Evolutionary conservation across 2,113 vertebrate species (phyloP), one percentile per base, ranked within the genome.

Genomic region (Crotalus viridis): DNA sequence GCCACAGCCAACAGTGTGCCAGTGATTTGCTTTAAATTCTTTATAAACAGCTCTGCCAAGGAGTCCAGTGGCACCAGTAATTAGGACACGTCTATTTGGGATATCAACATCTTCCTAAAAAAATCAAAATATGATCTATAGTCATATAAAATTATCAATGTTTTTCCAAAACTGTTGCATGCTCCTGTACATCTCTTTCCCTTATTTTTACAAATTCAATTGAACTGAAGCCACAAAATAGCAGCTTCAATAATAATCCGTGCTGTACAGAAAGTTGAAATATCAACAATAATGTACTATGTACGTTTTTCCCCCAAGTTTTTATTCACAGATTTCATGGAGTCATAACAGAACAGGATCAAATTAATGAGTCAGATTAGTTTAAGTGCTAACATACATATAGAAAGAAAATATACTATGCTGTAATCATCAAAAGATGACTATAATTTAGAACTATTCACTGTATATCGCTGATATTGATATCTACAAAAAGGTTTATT

Each of bases 1-100:
- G 0, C 98, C 99, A 3, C 98, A 98, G 56, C 99, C 99, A 85
- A 98, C 92, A 0, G 98, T 94, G 33, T 97, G 97, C 99, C 99
- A 99, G 74, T 96, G 98, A 39, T 97, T 98, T 81, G 96, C 98
- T 93, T 97, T 97, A 95, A 99, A 99, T 96, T 99, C 99, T 95
- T 97, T 98, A 94, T 98, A 98, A 17, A 99, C 98, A 0, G 98
- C 98, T 94, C 99, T 98, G 57, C 99, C 99, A 17, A 99, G 98
- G 24, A 99, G 98, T 19, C 99, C 99, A 0, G 99, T 99, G 21
- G 99, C 99, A 28, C 99, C 99, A 0, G 99, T 99, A 93, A 99
- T 97, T 93, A 99, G 96, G 89, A 98, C 98, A 88, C 97, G 97
- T 55, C 97, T 97, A 19, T 88, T 97, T 10, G 98, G 98, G 52